Conservation (phyloP, 2,797 vertebrate species). For the Setipinna tenuifilis region DNA sequence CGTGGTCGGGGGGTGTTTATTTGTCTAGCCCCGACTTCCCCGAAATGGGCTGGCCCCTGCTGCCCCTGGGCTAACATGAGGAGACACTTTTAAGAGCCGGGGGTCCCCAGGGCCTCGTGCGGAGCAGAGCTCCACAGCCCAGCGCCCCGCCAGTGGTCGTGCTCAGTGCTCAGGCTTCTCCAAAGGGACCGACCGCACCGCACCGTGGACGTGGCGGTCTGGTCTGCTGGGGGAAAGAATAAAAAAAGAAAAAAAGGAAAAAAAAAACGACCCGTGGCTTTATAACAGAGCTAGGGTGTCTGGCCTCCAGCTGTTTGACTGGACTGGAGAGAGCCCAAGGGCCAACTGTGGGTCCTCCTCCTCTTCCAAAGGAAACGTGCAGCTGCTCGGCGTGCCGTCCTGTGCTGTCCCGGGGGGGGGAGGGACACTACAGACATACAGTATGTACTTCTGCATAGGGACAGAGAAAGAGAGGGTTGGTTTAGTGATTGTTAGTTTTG, state of each 20-base stretch:
- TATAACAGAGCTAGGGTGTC: slow-evolving; percentile 51
- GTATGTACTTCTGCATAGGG: too few species aligned
- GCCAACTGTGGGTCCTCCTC: slow-evolving; percentile 21
- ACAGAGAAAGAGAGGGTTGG: too few species aligned
- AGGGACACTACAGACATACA: too few species aligned
- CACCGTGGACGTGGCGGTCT: background rate
- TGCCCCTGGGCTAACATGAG: slow-evolving; percentile 34
- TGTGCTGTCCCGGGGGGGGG: too few species aligned
- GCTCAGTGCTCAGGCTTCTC: slow-evolving; percentile 62
- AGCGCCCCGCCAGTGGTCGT: slow-evolving; percentile 50
- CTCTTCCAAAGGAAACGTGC: background rate
- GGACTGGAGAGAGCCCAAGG: slow-evolving; percentile 36
- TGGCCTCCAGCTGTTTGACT: slow-evolving; percentile 72
- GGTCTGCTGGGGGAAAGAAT: background rate
- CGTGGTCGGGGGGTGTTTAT: slow-evolving; percentile 60
- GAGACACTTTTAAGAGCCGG: slow-evolving; percentile 47
- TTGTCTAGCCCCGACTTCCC: slow-evolving; percentile 62
- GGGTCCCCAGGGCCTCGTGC: slow-evolving; percentile 55
- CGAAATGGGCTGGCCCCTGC: slow-evolving; percentile 55
- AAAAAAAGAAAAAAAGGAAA: background rate
- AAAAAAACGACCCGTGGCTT: slow-evolving; percentile 44
- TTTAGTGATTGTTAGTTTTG: too few species aligned
- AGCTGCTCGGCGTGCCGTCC: background rate
- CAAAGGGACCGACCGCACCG: too few species aligned
- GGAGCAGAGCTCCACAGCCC: slow-evolving; percentile 48